Percentiles rank a stretch among this genome's conserved stretches.
Evolutionary conservation across 2,888 invertebrate genomes (phyloP).

Genomic region (Elysia crispata): DNA sequence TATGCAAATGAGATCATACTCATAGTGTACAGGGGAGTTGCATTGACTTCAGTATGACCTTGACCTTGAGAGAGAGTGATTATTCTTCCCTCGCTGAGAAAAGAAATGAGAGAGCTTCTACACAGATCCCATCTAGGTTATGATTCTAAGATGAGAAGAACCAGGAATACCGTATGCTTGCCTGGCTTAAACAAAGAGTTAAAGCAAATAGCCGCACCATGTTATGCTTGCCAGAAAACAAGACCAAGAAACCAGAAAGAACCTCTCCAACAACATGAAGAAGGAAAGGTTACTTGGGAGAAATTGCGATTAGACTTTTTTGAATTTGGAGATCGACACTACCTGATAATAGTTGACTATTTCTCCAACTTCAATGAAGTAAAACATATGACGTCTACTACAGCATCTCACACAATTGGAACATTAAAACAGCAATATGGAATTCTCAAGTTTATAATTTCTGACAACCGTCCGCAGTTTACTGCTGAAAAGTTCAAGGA

Average conservation of each 20-base stretch:
- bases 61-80: too few species aligned
- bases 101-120: conserved; percentile 38
- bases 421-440: conserved; percentile 12
- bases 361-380: conserved; percentile 27
- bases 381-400: conserved; percentile 15
- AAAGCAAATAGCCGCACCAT: background rate
- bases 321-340: conserved; percentile 28
- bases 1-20: too few species aligned
- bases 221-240: background rate
- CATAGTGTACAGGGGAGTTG: too few species aligned
- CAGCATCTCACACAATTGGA: background rate
- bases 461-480: conserved; percentile 42
- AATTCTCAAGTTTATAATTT: conserved; percentile 40
- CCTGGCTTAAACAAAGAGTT: background rate
- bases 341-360: conserved; percentile 25
- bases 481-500: conserved; percentile 31
- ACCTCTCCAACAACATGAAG: conserved; percentile 10
- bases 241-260: conserved; percentile 3
- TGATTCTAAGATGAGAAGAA: conserved; percentile 41
- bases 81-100: conserved; percentile 36
- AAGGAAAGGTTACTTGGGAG: conserved; percentile 36
- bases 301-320: conserved; percentile 39
- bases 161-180: conserved; percentile 37
- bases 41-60: too few species aligned
- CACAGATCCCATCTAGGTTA: conserved; percentile 47